Base-by-base conservation (phyloP, 2,888 invertebrate species). In the Neria commutata region DNA sequence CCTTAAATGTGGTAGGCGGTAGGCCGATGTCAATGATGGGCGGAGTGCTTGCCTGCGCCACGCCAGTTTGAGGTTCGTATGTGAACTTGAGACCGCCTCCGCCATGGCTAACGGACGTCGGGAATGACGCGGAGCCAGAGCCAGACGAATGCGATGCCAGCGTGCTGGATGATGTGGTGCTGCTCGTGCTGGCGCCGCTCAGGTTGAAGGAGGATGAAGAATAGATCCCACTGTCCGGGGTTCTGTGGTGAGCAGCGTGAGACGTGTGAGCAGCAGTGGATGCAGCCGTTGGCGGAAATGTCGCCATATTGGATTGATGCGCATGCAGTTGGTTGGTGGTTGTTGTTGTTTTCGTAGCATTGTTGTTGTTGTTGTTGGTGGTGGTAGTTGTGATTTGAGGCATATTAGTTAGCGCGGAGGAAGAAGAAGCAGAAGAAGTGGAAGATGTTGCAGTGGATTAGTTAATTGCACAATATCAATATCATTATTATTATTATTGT, bases 21-120 rank as follows among this genome's bases (percentile, higher is more conserved):
- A 73, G 65, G 54, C 69, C 70, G 42, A 74, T 69, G 62, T 77
- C 78, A 61, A 74, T 56, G 42, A 57, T 46, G 24, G 68, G 56
- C 2, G 66, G 62, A 11, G 69, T 62, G 1, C 58, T 54, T 1
- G 51, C 54, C 10, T 61, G 57, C 19, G 64, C 61, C 8, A 34
- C 54, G 8, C 63, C 63, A 0, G 69, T 34, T 69, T 86, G 86
- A 24, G 84, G 80, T 67, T 86, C 86, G 62, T 84, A 86, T 2
- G 80, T 81, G 57, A 86, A 85, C 72, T 85, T 86, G 10, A 86
- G 72, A n/a, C 83, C 84, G 25, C 84, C 83, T 52, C 60, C 58
- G 37, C 64, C 69, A 33, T 58, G 67, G 53, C 60, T 70, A 55
- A 58, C 53, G 46, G 57, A 58, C 40, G 63, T 48, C 58, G 61